phyloP scores from a whole-genome alignment of 1,140 invertebrate genomes.

The Drosophila sturtevanti region DNA sequence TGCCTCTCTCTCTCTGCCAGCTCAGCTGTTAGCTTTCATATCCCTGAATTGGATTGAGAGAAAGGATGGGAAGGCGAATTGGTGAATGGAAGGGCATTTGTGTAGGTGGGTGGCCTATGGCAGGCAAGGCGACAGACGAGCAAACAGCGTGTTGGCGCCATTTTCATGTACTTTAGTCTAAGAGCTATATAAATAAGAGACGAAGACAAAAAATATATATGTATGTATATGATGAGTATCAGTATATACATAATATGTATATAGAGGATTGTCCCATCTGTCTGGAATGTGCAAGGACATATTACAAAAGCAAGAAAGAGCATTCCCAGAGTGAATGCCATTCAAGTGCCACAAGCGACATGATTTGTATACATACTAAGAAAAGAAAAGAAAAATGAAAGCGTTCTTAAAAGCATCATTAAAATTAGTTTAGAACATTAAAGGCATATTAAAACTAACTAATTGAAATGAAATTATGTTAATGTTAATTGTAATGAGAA shows the following conservation, averaged over 20 bases:
- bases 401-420: not conserved
- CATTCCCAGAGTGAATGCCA: not conserved
- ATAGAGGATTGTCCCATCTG: constrained; percentile 8
- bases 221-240: not conserved
- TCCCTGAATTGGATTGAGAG: constrained; percentile 19
- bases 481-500: too few relatives aligned
- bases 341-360: not conserved
- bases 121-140: constrained; percentile 15
- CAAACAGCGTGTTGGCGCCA: constrained; percentile 62
- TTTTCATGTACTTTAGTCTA: constrained; percentile 35
- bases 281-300: not conserved
- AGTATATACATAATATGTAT: constrained; percentile 10
- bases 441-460: not conserved
- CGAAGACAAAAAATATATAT: too few relatives aligned
- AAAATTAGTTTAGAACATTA: not conserved
- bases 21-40: constrained; percentile 65
- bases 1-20: constrained; percentile 44
- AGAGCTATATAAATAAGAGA: not conserved
- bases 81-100: not conserved
- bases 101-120: not conserved
- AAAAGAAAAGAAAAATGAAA: too few relatives aligned
- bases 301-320: not conserved
- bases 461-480: too few relatives aligned
- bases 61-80: not conserved
- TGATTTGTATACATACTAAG: not conserved